Base-by-base conservation (phyloP, 2,797 vertebrate species). In the Synaphobranchus kaupii region DNA sequence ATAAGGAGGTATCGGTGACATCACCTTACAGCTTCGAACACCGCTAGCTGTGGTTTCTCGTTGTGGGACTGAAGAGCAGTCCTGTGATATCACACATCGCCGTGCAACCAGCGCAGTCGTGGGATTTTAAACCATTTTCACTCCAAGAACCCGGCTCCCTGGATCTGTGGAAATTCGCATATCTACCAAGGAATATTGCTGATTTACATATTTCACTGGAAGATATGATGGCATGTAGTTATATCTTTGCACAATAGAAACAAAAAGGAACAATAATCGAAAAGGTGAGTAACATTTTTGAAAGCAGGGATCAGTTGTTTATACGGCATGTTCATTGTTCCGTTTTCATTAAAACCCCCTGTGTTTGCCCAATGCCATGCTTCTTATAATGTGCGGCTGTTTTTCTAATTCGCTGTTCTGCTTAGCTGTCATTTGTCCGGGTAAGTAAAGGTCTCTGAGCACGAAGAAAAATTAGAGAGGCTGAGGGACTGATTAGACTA, bases 11-110 rank as follows among this genome's bases (percentile, higher is more conserved):
- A 85, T 86, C 86, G 92, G 96, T 97, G 96, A 97, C 96, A 96
- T 96, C 96, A 97, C 94, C 93, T 90, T 91, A 92, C 93, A 93
- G 93, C 93, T 88, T 90, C 94, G 89, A 90, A 93, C 92, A 92
- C 93, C 93, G 93, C 94, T 94, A 91, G 92, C 94, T 95, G 92
- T 91, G 94, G 91, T 93, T 94, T 93, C 93, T 96, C 94, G 93
- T 92, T 94, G 93, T 93, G 93, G 93, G 94, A 92, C 93, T 94
- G 92, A 94, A 94, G 94, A 94, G 94, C 93, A 94, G 92, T 95
- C 92, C 92, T 94, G 91, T 91, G 90, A 94, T 90, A 89, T 92
- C 92, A 93, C 92, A 94, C 94, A 94, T 56, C 94, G 92, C 93
- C 91, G 92, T 93, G 91, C 93, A 92, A 92, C 90, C 94, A 90